phyloP scores from a whole-genome alignment of 2,888 invertebrate genomes.

The Phalera bucephala region DNA sequence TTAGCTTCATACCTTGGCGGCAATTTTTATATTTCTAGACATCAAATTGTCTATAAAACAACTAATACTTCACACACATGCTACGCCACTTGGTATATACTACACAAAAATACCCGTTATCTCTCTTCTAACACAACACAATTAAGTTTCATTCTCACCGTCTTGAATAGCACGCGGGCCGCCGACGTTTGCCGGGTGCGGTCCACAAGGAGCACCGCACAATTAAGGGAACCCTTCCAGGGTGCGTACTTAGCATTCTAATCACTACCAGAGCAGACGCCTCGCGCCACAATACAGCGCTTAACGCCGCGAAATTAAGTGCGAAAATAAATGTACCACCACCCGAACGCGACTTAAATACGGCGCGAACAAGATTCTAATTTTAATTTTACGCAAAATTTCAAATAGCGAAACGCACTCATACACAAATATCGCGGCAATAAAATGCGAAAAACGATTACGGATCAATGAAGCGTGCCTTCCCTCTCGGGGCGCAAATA shows the following conservation, averaged over 20 bases:
- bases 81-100: too few relatives aligned
- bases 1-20: too few relatives aligned
- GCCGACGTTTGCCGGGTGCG: constrained; percentile 47
- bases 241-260: constrained; percentile 73
- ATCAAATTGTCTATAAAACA: too few relatives aligned
- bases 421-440: too few relatives aligned
- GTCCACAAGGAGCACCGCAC: constrained; percentile 59
- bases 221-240: constrained; percentile 72
- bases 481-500: constrained; percentile 79
- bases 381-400: constrained; percentile 43
- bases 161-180: constrained; percentile 18
- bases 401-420: constrained; percentile 40
- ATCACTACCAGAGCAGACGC: constrained; percentile 63
- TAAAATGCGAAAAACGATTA: constrained; percentile 81
- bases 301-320: constrained; percentile 72
- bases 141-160: constrained; percentile 8
- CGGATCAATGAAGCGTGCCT: constrained; percentile 80
- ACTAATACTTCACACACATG: too few relatives aligned
- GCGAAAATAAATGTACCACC: constrained; percentile 65
- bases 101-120: background rate
- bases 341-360: constrained; percentile 50
- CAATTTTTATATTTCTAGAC: too few relatives aligned
- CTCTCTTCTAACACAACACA: background rate
- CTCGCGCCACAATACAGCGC: constrained; percentile 66
- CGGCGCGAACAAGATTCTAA: constrained; percentile 53